Percentiles rank a stretch among this genome's conserved stretches.
Conservation (phyloP, 2,888 invertebrate species). For the Netelia virgata region DNA sequence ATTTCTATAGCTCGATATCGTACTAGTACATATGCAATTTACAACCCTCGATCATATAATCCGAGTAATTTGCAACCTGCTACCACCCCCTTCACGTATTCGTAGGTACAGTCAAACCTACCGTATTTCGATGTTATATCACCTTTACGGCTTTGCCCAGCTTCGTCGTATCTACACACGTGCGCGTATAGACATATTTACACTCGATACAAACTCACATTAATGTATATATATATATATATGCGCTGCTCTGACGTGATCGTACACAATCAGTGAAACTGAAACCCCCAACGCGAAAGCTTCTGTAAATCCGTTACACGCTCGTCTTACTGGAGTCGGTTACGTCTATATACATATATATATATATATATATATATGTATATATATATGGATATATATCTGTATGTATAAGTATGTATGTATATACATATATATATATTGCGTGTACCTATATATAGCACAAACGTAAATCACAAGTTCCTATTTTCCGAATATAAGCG, state of each 20-base stretch:
- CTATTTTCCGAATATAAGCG: slow-evolving; percentile 68
- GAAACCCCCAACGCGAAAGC: slow-evolving; percentile 54
- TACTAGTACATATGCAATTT: slow-evolving; percentile 39
- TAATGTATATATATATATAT: slow-evolving; percentile 7
- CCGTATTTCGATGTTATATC: slow-evolving; percentile 14
- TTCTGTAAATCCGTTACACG: slow-evolving; percentile 3
- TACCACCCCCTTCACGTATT: slow-evolving; percentile 35
- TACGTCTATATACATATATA: neutral
- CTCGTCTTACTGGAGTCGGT: slow-evolving; percentile 4
- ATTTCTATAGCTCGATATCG: slow-evolving; percentile 45
- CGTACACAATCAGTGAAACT: slow-evolving; percentile 64
- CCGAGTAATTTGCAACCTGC: slow-evolving; percentile 55
- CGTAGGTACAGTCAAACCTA: slow-evolving; percentile 33
- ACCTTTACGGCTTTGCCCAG: slow-evolving; percentile 33
- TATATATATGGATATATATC: too few species aligned
- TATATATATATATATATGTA: too few species aligned
- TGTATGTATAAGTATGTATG: too few species aligned
- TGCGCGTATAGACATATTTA: neutral
- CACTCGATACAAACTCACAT: neutral
- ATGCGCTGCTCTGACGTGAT: slow-evolving; percentile 51
- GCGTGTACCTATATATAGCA: neutral
- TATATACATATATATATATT: neutral
- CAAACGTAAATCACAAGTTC: slow-evolving; percentile 46
- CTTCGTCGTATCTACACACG: neutral
- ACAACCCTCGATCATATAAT: slow-evolving; percentile 63